Base-by-base conservation (phyloP, 2,888 invertebrate species). In the Hofmannophila pseudospretella region DNA sequence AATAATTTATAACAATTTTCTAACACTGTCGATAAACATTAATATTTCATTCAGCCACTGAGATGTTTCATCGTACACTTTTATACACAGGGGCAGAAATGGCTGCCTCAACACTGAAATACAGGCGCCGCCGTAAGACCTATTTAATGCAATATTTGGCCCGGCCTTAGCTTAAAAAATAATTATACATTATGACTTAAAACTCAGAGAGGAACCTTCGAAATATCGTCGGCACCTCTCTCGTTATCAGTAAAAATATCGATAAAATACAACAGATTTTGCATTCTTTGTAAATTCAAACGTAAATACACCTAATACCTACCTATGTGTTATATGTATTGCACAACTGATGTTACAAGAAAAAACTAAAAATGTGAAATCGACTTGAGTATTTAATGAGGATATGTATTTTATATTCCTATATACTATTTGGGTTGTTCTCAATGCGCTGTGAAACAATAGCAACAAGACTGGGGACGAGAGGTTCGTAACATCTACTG, bases 1-100 rank as follows among this genome's bases (percentile, higher is more conserved):
- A 88, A 88, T 88, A 88, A 88, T 88, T 88, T 88, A 88, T 87
- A 88, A 88, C 88, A 86, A 88, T 85, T 88, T 87, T 86, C 86
- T 85, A 85, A 86, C 85, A 86, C 85, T 86, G 86, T 81, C 77
- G 80, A 80, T 82, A 74, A 84, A 84, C 82, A 86, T 84, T 74
- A 76, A 80, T 79, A 74, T 70, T 72, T 70, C 81, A 84, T 76
- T 80, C 84, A 81, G 73, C 78, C 85, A 82, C 80, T 78, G 81
- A 84, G 82, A 81, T 84, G 82, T 75, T 80, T 51, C 74, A 71
- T 54, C 67, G 70, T 66, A 75, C 74, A 72, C 60, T 72, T n/a
- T 65, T 67, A 65, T 72, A 79, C 76, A 80, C 54, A 71, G 63
- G 23, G 72, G 70, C 77, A 77, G 70, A 67, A 57, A 51, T 58